Evolutionary conservation across 2,797 vertebrate genomes (phyloP), one percentile per base, ranked within the genome.

Genomic region (Lutjanus campechanus): DNA sequence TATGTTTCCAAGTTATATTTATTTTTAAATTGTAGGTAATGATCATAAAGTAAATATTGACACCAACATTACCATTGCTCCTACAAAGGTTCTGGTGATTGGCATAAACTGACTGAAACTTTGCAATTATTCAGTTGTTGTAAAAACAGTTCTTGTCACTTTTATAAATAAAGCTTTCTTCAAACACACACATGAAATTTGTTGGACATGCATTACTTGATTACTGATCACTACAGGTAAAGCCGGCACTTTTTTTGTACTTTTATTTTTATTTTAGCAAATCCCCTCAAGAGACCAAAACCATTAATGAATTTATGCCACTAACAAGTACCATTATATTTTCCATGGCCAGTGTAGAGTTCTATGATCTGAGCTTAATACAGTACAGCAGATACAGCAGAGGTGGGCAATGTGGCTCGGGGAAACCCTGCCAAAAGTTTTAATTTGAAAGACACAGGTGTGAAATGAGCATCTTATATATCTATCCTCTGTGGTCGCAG

Each of bases 381-480:
- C 19, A 51, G 13, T 51, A n/a, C 20, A 11, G 51, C 11, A 1
- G n/a, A 10, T 22, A 11, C 5, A 62, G 41, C 29, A 73, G 13
- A 55, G 9, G 4, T 7, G 7, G 15, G 17, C 49, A 7, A 47
- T 16, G 25, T 25, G 25, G 25, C 25, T 2, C 11, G 6, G 11
- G n/a, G 58, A 70, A 61, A 66, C 51, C 17, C 50, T 36, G 16
- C 11, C 12, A 43, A 63, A 8, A 66, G 46, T 43, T 72, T 60
- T 49, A 20, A 60, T 76, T 68, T 20, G 64, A 66, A 71, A 41
- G 50, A 29, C 5, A 50, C 4, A 64, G 16, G 19, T 69, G 12
- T 11, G 11, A 78, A 9, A 85, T 9, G 3, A 64, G 64, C 19
- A 68, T 66, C 8, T 40, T n/a, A 7, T n/a, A 41, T n/a, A 49